Percentiles rank a stretch among this genome's conserved stretches.
Conservation (phyloP, 1,140 invertebrate species). For the Acromyrmex heyeri region DNA sequence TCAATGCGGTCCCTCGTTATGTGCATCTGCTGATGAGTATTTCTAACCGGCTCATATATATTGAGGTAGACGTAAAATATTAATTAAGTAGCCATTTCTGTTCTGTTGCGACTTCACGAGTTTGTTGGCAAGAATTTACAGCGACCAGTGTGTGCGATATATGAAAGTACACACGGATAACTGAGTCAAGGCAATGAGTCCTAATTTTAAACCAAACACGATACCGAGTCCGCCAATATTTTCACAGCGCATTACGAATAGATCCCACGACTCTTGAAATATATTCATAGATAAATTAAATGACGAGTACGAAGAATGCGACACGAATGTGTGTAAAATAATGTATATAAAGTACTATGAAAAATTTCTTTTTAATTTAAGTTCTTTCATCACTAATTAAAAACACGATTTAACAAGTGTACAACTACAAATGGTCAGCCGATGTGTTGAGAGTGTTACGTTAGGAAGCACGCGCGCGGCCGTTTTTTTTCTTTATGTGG, state of each 20-base stretch:
- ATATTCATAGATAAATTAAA: slow-evolving; percentile 69
- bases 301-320: slow-evolving; percentile 69
- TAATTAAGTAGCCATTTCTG: slow-evolving; percentile 55
- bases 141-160: slow-evolving; percentile 2
- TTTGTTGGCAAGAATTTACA: slow-evolving; percentile 62
- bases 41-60: slow-evolving; percentile 47
- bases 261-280: slow-evolving; percentile 75
- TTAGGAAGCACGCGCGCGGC: slow-evolving; percentile 70
- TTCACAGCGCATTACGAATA: slow-evolving; percentile 67
- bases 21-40: slow-evolving; percentile 66
- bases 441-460: slow-evolving; percentile 79
- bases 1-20: slow-evolving; percentile 36
- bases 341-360: slow-evolving; percentile 68
- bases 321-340: slow-evolving; percentile 67
- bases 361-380: slow-evolving; percentile 77
- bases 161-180: slow-evolving; percentile 56
- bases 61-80: slow-evolving; percentile 62
- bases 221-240: slow-evolving; percentile 63
- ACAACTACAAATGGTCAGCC: slow-evolving; percentile 77
- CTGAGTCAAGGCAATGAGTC: slow-evolving; percentile 47
- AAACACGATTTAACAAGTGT: slow-evolving; percentile 73
- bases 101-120: slow-evolving; percentile 44
- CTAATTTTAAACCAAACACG: slow-evolving; percentile 61
- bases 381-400: slow-evolving; percentile 75
- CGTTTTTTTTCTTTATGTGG: slow-evolving; percentile 59